Percentiles rank a stretch among this genome's conserved stretches.
phyloP scores from a whole-genome alignment of 2,888 invertebrate genomes.

The Euspilapteryx auroguttella region DNA sequence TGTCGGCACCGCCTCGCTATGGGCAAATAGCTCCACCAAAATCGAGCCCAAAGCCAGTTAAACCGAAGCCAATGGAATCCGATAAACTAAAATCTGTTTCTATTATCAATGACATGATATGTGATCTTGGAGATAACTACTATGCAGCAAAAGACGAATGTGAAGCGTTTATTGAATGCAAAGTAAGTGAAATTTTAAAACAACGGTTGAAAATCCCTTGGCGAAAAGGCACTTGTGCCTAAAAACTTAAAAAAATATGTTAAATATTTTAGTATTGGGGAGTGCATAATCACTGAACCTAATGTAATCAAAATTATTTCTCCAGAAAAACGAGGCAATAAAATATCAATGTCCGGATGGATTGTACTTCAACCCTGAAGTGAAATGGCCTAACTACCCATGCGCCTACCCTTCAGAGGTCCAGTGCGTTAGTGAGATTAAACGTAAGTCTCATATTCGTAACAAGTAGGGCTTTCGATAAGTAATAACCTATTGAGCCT shows the following conservation, averaged over 20 bases:
- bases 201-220: too few species aligned
- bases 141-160: conserved; percentile 61
- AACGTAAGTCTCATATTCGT: too few species aligned
- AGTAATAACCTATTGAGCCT: too few species aligned
- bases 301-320: conserved; percentile 4
- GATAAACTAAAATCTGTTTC: too few species aligned
- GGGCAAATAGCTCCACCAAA: too few species aligned
- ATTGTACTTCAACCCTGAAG: conserved; percentile 68
- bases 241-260: too few species aligned
- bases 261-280: not conserved
- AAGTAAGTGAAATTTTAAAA: conserved; percentile 18
- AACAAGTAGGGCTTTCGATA: too few species aligned
- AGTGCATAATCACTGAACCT: not conserved
- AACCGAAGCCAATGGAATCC: too few species aligned
- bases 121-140: conserved; percentile 12
- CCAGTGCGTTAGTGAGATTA: conserved; percentile 62
- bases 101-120: not conserved
- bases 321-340: conserved; percentile 58
- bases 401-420: conserved; percentile 79
- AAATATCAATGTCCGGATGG: conserved; percentile 75
- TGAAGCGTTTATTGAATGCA: conserved; percentile 69
- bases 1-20: too few species aligned
- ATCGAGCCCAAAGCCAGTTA: too few species aligned
- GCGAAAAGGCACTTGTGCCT: too few species aligned
- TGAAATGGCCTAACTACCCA: conserved; percentile 62